A percentile compares a stretch with the other conserved stretches of the same genome.
These are phyloP conservation scores for Aulostomus chinensis DNA, from an alignment of 2,797 vertebrate genomes.

Conservation along the genomic window DNA sequence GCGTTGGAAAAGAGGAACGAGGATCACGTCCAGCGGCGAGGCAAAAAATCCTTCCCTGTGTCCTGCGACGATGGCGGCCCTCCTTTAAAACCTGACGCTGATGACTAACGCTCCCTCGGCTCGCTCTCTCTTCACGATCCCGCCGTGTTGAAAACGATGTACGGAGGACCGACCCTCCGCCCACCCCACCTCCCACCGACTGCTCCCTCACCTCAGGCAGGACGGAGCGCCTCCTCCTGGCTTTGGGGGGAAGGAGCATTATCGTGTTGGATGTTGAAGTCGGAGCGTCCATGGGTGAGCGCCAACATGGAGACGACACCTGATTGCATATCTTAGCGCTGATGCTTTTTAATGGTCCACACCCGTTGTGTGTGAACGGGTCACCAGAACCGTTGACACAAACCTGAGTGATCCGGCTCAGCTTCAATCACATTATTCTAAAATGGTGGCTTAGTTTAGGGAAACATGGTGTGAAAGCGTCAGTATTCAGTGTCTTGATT, in stretches of 20 bases:
- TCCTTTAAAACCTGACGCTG: conserved; percentile 68
- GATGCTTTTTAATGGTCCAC: no score
- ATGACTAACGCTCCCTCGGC: conserved; percentile 56
- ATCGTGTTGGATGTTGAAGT: conserved; percentile 8
- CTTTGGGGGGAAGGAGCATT: conserved; percentile 8
- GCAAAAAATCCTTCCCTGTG: conserved; percentile 80
- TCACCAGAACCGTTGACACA: no score
- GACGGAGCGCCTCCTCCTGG: conserved; percentile 28
- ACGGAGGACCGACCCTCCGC: not conserved
- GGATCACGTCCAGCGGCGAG: conserved; percentile 89
- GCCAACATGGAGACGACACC: not conserved
- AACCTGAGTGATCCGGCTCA: no score
- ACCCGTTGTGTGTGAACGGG: no score
- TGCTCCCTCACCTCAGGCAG: conserved; percentile 10
- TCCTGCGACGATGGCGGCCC: conserved; percentile 78
- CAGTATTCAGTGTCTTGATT: no score
- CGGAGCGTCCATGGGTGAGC: conserved; percentile 1
- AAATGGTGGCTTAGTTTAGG: no score
- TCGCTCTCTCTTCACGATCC: conserved; percentile 25
- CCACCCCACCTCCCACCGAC: not conserved
- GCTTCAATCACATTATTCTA: no score
- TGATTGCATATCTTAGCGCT: not conserved
- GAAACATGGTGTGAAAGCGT: no score
- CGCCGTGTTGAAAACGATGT: conserved; percentile 17
- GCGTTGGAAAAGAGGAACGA: conserved; percentile 94